A percentile compares a stretch with the other conserved stretches of the same genome.
Conservation (phyloP, 2,797 vertebrate genomes). For the Alfaro cultratus region DNA sequence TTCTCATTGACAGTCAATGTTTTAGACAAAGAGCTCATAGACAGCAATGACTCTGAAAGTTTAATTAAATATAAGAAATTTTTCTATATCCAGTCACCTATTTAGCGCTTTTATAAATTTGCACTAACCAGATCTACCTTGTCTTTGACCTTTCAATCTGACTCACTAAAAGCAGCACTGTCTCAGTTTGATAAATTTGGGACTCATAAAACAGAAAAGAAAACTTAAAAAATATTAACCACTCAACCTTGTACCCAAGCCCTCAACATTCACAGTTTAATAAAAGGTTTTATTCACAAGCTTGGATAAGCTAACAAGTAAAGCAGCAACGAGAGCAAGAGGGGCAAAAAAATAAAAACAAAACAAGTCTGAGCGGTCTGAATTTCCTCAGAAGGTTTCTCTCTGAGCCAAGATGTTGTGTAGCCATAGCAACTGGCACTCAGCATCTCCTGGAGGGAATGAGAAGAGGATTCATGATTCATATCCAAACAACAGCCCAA, state of each 20-base stretch:
- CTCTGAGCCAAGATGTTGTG: constrained; percentile 51
- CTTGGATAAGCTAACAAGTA: constrained; percentile 23
- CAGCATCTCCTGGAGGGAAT: constrained; percentile 66
- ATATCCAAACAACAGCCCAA: constrained; percentile 73
- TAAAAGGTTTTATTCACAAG: constrained; percentile 26
- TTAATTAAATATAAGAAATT: background rate
- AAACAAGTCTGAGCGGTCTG: constrained; percentile 55
- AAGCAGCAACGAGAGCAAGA: constrained; percentile 21
- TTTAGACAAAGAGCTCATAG: background rate
- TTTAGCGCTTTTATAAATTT: background rate
- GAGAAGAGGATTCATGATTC: constrained; percentile 68
- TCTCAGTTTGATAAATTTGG: background rate
- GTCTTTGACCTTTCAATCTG: background rate
- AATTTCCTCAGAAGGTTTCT: constrained; percentile 65
- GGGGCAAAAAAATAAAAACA: constrained; percentile 37
- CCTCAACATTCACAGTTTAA: constrained; percentile 3
- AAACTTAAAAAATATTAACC: constrained; percentile 18
- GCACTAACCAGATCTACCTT: background rate
- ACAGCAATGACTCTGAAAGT: background rate
- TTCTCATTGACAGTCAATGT: background rate
- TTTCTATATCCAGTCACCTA: background rate
- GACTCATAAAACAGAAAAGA: background rate
- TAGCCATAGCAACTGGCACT: constrained; percentile 76
- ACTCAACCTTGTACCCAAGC: constrained; percentile 18
- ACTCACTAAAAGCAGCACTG: background rate